Base-by-base conservation (phyloP, 2,888 invertebrate genomes). In the Druceiella hillmani region DNA sequence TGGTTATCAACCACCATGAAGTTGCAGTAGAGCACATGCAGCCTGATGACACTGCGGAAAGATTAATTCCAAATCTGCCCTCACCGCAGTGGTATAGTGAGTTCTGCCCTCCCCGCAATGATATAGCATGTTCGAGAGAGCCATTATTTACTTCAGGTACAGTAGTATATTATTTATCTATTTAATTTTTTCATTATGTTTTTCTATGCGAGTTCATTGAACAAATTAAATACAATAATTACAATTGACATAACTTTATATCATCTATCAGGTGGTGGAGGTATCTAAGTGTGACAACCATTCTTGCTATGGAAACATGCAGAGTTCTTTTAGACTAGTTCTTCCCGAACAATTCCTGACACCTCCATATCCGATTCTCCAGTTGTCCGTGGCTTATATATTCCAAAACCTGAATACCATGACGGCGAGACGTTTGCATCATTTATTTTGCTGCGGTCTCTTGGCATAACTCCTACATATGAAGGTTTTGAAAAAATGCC, bases 351-450 rank as follows among this genome's bases (percentile, higher is more conserved):
- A 32, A 36, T 44, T 44, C 35, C 28, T 44, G 33, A 37, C 33
- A 34, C 38, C 42, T 38, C 35, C 35, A 35, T 42, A 38, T 29
- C 37, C 31, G 25, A 37, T 40, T 37, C 34, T 38, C 31, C 38
- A 41, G 38, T 35, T 38, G 24, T 40, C 38, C 12, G 34, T 35
- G 36, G 40, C 29, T 28, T 40, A 40, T 40, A 17, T 37, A 43
- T 40, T 37, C 43, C 33, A 14, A 39, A 36, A 30, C 43, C 39
- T 36, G 33, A 43, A 43, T 36, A 43, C 30, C 39, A 43, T 39
- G 38, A 44, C 16, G 36, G 38, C 40, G 33, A 40, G n/a, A n/a
- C n/a, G n/a, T n/a, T n/a, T n/a, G n/a, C 31, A 29, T 27, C 44
- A 17, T 43, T 36, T 40, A 37, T 41, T 41, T 26, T 41, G 41